Evolutionary conservation across 2,888 invertebrate genomes (phyloP).

Genomic region (Drosophila siamana): DNA sequence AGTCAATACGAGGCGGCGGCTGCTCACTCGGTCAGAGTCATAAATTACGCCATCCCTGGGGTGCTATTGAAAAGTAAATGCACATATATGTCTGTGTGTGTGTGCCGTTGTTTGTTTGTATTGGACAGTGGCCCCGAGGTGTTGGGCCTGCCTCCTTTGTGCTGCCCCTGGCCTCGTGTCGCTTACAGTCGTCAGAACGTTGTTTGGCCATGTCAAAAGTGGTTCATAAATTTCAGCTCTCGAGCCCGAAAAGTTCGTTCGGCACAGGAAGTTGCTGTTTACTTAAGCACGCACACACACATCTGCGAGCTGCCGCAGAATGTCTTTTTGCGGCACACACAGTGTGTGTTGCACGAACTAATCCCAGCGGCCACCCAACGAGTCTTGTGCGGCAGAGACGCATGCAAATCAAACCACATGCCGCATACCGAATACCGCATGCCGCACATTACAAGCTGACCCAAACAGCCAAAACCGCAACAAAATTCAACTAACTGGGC

Average conservation of each 20-base stretch:
- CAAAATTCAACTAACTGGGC: slow-evolving; percentile 63
- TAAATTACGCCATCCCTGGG: slow-evolving; percentile 79
- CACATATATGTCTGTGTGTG: slow-evolving; percentile 25
- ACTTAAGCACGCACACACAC: slow-evolving; percentile 53
- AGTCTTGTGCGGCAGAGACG: slow-evolving; percentile 13
- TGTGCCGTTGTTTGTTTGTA: slow-evolving; percentile 51
- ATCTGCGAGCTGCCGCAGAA: slow-evolving; percentile 36
- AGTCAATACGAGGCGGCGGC: slow-evolving; percentile 68
- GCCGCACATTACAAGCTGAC: slow-evolving; percentile 72
- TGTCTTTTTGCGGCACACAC: slow-evolving; percentile 47
- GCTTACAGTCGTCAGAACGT: slow-evolving; percentile 31
- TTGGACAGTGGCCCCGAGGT: slow-evolving; percentile 66
- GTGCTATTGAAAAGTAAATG: slow-evolving; percentile 75
- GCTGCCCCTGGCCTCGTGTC: slow-evolving; percentile 38
- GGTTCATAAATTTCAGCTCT: slow-evolving; percentile 75
- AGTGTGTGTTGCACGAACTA: slow-evolving; percentile 26
- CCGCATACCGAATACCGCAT: slow-evolving; percentile 60
- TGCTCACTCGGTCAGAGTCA: slow-evolving; percentile 76
- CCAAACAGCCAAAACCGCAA: slow-evolving; percentile 64
- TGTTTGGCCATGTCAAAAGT: slow-evolving; percentile 71
- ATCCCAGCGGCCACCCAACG: slow-evolving; percentile 38
- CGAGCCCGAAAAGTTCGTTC: slow-evolving; percentile 51
- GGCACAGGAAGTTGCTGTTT: slow-evolving; percentile 79
- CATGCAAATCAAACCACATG: slow-evolving; percentile 68
- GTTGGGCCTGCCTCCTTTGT: slow-evolving; percentile 40